Evolutionary conservation across 2,797 vertebrate species (phyloP), one percentile per base, ranked within the genome.

Genomic region (Acipenser transmontanus): DNA sequence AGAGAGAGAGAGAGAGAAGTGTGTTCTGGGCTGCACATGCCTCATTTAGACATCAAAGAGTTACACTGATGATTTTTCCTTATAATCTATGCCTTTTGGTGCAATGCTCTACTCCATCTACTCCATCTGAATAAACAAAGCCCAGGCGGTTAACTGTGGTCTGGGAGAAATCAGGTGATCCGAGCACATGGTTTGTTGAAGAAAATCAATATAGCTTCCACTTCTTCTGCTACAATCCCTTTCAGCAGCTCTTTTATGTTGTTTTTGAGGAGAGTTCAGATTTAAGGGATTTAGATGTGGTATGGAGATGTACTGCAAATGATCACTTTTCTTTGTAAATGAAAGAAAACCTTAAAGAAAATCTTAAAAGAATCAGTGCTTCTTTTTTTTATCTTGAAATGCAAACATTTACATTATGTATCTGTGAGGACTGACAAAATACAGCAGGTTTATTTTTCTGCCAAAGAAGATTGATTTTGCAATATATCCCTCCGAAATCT

Each of bases 31-130:
- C 83, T 87, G 86, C 92, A 91, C 81, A 89, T 88, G 85, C 84
- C 78, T 89, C 83, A 89, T 91, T 88, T 86, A 83, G 89, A 93
- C 92, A 93, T 96, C 93, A 98, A 96, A 96, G 92, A 77, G 70
- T 77, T 82, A 77, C 84, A 77, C 81, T 89, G 88, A 92, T 81
- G 82, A 91, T 89, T 93, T 92, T 90, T 84, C 82, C 86, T 86
- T 82, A 84, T 89, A 89, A 87, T 83, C 85, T 80, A 79, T 85
- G 84, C 81, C 78, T 88, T 87, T 92, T 89, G 87, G 89, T 87
- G 85, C 76, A 80, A 69, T 71, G 69, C 84, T 83, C 76, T 74
- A 72, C 86, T 91, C 86, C 91, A 91, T 92, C 87, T 92, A 72
- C 86, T 91, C 86, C 91, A 91, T 92, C 87, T 92, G 90, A 91